These are phyloP conservation scores for Liparis tanakae DNA, from an alignment of 2,797 vertebrate genomes.

Conservation along the genomic window DNA sequence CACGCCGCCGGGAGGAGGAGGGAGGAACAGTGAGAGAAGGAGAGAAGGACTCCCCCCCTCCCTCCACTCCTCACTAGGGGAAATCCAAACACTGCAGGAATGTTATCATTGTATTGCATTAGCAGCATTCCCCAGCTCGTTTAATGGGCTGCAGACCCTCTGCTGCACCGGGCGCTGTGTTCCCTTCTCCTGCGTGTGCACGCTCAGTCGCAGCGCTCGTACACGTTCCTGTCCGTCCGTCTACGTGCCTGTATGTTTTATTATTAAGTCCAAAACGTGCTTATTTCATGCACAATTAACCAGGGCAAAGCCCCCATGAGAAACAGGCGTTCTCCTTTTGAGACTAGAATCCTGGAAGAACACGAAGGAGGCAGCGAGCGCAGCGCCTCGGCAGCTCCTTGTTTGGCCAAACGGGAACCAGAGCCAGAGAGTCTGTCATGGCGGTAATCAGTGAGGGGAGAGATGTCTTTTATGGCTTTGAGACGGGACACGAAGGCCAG, in stretches of 20 bases:
- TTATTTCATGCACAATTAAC: neutral
- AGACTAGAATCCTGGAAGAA: neutral
- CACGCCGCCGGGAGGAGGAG: conserved; percentile 31
- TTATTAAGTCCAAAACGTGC: neutral
- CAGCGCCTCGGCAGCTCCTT: conserved; percentile 63
- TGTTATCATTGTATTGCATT: conserved; percentile 84
- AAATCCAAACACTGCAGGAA: conserved; percentile 83
- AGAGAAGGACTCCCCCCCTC: conserved; percentile 45
- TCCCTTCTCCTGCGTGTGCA: conserved; percentile 29
- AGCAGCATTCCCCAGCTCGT: conserved; percentile 77
- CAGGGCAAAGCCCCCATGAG: neutral
- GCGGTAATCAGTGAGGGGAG: conserved; percentile 51
- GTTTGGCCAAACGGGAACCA: conserved; percentile 66
- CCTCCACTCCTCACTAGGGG: conserved; percentile 70
- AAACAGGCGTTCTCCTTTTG: neutral
- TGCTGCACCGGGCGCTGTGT: conserved; percentile 48
- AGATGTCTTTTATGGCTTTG: conserved; percentile 50
- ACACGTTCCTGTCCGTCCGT: conserved; percentile 27
- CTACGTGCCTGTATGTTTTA: conserved; percentile 14
- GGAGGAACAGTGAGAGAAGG: conserved; percentile 37
- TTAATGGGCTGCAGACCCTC: conserved; percentile 77
- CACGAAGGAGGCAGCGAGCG: neutral
- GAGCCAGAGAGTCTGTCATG: conserved; percentile 42
- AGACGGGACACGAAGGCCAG: conserved; percentile 13
- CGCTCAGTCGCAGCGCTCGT: neutral